Percentiles rank a stretch among this genome's conserved stretches.
Evolutionary conservation across 2,888 invertebrate species (phyloP).

Genomic region (Thalpophila matura): DNA sequence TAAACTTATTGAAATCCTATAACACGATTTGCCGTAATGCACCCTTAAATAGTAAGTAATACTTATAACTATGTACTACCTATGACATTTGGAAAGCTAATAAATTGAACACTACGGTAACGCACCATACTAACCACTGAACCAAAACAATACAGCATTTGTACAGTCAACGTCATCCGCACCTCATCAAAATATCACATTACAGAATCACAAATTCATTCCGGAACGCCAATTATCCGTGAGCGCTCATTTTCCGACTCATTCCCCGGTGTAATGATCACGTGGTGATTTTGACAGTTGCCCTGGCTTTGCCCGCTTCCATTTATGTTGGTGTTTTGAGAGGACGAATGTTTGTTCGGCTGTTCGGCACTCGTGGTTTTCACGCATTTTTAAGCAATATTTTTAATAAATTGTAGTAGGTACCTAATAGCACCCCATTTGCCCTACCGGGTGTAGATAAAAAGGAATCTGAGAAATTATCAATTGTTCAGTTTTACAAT

Average conservation of each 20-base stretch:
- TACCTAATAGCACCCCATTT: no score
- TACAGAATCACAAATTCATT: constrained; percentile 88
- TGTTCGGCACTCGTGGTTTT: neutral
- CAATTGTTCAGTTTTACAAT: no score
- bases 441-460: no score
- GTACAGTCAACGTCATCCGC: constrained; percentile 75
- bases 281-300: constrained; percentile 90
- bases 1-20: no score
- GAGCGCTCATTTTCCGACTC: constrained; percentile 88
- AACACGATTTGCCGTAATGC: no score
- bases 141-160: constrained; percentile 55
- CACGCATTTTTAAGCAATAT: no score
- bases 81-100: constrained; percentile 19
- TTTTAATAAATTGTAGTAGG: no score
- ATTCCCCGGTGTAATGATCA: constrained; percentile 89
- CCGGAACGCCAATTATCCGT: constrained; percentile 87
- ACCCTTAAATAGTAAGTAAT: no score
- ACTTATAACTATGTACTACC: no score
- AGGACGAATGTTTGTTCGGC: constrained; percentile 34
- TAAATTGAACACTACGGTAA: neutral
- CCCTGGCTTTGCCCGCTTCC: constrained; percentile 66
- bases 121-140: constrained; percentile 9
- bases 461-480: no score
- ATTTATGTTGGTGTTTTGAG: constrained; percentile 62
- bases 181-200: constrained; percentile 89